Conservation (phyloP, 2,113 vertebrate genomes). For the Antechinus stuartii region DNA sequence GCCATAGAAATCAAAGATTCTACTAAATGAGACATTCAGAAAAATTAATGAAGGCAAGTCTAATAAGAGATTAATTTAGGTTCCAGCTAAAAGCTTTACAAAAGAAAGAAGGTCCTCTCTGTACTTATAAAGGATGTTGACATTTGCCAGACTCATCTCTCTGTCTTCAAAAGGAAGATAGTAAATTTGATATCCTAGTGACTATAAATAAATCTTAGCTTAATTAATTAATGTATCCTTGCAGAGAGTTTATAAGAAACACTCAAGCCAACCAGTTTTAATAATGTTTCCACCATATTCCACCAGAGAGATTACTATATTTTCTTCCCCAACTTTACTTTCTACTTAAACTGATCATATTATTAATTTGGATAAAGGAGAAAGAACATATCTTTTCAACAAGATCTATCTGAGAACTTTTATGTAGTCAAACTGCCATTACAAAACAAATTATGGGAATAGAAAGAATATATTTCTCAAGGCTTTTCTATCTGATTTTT, state of each 20-base stretch:
- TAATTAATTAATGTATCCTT: neutral
- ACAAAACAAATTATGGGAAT: constrained; percentile 21
- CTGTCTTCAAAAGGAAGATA: neutral
- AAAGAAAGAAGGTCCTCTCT: neutral
- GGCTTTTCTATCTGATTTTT: constrained; percentile 1
- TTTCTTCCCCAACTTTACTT: neutral
- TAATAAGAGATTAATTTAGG: constrained; percentile 18
- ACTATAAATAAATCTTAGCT: neutral
- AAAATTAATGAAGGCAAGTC: neutral
- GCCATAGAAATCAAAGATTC: constrained; percentile 15
- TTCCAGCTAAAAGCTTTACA: neutral
- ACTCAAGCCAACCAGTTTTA: neutral
- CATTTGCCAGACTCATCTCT: neutral
- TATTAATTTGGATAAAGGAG: neutral
- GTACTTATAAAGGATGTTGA: neutral
- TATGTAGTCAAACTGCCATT: neutral
- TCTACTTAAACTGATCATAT: neutral
- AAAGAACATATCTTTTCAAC: neutral
- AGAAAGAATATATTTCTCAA: neutral
- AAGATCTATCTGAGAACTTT: neutral
- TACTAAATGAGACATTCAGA: constrained; percentile 46
- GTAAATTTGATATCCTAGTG: neutral
- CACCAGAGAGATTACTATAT: neutral
- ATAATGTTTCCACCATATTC: neutral
- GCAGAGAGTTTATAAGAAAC: neutral